These are phyloP conservation scores for cattle (Bos taurus) DNA, from an alignment of 2,113 vertebrate species.

Conservation along the genomic window ARS-UCD2.0 NC_037337.1:7211001-7211500, in stretches of 20 bases:
- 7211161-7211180: neutral
- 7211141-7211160: neutral
- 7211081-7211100: neutral
- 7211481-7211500: neutral
- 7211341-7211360: neutral
- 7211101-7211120: neutral
- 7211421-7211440: neutral
- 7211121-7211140: neutral
- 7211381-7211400: neutral
- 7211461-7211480: neutral
- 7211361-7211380: accelerated
- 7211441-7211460: neutral
- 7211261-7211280: neutral
- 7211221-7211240: too few relatives aligned
- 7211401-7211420: neutral
- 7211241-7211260: neutral
- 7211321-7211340: neutral
- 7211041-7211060: neutral
- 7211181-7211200: too few relatives aligned
- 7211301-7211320: neutral
- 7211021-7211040: neutral
- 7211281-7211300: neutral
- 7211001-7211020: neutral
- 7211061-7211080: neutral
- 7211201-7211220: too few relatives aligned